Conservation (phyloP, 2,797 vertebrate genomes). For the Chaetophractus vellerosus region DNA sequence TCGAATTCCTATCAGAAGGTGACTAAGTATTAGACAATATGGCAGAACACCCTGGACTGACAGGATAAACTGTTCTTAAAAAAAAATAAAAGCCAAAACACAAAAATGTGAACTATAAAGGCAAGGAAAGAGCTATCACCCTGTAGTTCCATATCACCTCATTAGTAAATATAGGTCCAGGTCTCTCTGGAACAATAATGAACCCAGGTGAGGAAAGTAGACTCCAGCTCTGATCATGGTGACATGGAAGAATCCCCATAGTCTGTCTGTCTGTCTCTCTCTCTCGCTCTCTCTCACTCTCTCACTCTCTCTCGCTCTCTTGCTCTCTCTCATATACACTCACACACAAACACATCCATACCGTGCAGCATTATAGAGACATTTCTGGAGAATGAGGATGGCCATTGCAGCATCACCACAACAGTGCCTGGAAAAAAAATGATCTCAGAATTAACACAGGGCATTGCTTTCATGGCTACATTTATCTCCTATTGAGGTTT, state of each 20-base stretch:
- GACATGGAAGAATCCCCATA: neutral
- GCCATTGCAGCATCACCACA: neutral
- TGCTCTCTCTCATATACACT: neutral
- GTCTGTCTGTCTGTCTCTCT: too few relatives aligned
- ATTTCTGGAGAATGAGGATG: neutral
- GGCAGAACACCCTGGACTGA: neutral
- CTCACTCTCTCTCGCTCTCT: accelerated
- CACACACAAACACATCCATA: neutral
- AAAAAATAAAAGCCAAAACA: neutral
- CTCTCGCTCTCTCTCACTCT: neutral
- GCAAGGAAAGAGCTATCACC: neutral
- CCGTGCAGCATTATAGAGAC: neutral
- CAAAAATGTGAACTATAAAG: neutral
- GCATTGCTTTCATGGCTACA: neutral
- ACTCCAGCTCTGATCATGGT: neutral
- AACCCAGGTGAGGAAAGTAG: neutral
- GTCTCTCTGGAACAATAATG: neutral
- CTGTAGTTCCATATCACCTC: neutral
- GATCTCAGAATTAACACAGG: neutral
- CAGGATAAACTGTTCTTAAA: neutral
- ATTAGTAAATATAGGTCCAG: neutral
- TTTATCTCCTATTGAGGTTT: neutral
- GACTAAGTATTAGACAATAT: neutral
- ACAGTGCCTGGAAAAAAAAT: neutral
- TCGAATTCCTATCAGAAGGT: constrained; percentile 1